Base-by-base conservation (phyloP, 2,888 invertebrate species). In the Standfussiana lucernea region DNA sequence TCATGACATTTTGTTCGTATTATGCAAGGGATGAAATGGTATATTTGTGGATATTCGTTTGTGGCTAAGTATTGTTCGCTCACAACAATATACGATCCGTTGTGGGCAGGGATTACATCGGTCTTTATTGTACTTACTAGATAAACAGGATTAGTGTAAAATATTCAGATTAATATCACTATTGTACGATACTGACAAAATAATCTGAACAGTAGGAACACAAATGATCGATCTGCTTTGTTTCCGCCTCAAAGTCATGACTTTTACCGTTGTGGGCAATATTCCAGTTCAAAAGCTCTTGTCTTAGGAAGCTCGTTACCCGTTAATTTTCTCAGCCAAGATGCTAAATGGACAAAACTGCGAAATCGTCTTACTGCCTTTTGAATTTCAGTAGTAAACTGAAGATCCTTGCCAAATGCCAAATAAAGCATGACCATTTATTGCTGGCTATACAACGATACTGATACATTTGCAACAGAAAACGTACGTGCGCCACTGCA, bases 1-100 rank as follows among this genome's bases (percentile, higher is more conserved):
- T 77, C 70, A 84, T 66, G 37, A 45, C 64, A 66, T 74, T 87
- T 78, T 61, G 72, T 86, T 80, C 62, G 72, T 74, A 66, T 84
- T 68, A 59, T 71, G 72, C 67, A 68, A 62, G 24, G 61, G 67
- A 74, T 72, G 71, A 84, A 86, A 80, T 73, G 69, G 40, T 56
- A 53, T 73, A 70, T 65, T 42, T 65, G 10, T 80, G 35, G 40
- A 70, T 71, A 75, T 69, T 73, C 56, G 68, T 62, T 70, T 85
- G 45, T 42, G 35, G 28, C n/a, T 5, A 53, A 42, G 69, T 64
- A 81, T 83, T 82, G 72, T 77, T 82, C 42, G 24, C 45, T 64
- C 62, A 42, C 40, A 68, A 74, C 59, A 73, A 74, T 68, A 82
- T 68, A 40, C 37, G 64, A 64, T 40, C 67, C 50, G 47, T n/a